Evolutionary conservation across 2,888 invertebrate genomes (phyloP).

Genomic region (Nebria brevicollis): DNA sequence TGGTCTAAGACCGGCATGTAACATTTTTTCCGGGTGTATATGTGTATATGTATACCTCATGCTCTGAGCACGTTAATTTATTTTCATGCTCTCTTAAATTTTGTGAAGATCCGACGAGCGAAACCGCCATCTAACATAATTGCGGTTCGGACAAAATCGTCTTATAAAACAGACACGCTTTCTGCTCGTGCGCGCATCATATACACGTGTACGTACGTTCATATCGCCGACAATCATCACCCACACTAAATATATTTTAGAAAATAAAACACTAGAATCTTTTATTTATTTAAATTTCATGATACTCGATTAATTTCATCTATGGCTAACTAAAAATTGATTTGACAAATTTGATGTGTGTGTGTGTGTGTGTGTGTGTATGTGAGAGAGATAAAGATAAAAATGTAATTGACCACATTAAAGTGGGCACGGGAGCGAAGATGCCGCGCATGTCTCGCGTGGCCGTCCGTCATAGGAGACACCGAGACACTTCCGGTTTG

Average conservation of each 20-base stretch:
- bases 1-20: background rate
- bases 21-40: background rate
- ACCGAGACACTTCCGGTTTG: constrained; percentile 36
- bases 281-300: no score
- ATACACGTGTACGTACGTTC: background rate
- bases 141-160: constrained; percentile 40
- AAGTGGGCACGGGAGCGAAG: constrained; percentile 7
- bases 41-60: background rate
- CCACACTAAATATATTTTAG: no score
- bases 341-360: no score
- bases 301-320: no score
- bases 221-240: background rate
- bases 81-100: constrained; percentile 45
- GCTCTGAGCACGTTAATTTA: constrained; percentile 33
- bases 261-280: no score
- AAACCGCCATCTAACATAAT: constrained; percentile 34
- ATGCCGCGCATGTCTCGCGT: constrained; percentile 17
- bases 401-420: constrained; percentile 15
- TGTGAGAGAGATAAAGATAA: background rate
- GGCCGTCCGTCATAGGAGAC: constrained; percentile 34
- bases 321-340: no score
- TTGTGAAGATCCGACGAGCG: constrained; percentile 16
- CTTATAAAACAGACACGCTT: constrained; percentile 20
- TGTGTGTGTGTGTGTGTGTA: no score
- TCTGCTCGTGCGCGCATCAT: constrained; percentile 26